Percentiles rank a stretch among this genome's conserved stretches.
phyloP scores from a whole-genome alignment of 1,140 invertebrate species.

The Luehdorfia chinensis region DNA sequence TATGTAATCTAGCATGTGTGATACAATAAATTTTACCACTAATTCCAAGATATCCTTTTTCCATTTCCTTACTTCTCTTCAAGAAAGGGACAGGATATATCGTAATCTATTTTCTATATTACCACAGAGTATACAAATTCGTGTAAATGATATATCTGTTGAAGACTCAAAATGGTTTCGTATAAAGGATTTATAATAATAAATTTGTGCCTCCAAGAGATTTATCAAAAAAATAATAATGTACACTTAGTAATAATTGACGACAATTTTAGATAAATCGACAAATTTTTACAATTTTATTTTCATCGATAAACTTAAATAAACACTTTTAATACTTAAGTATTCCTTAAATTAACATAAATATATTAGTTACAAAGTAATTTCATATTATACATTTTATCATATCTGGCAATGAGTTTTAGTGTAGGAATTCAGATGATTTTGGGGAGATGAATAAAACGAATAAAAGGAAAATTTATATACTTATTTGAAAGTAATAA shows the following conservation, averaged over 20 bases:
- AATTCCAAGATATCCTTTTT: neutral
- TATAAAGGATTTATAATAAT: constrained; percentile 2
- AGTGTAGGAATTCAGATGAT: no score
- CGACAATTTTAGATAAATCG: constrained; percentile 17
- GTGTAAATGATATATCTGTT: constrained; percentile 41
- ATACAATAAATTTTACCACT: no score
- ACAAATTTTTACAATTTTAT: constrained; percentile 4
- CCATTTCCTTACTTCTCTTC: neutral
- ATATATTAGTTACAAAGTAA: no score
- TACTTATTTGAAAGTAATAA: no score
- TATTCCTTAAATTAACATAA: no score
- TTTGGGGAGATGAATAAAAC: no score
- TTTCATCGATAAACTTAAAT: no score
- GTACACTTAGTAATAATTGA: constrained; percentile 17
- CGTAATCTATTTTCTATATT: neutral
- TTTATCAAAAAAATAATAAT: constrained; percentile 39
- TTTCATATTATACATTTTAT: no score
- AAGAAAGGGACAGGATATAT: constrained; percentile 14
- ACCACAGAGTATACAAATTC: constrained; percentile 19
- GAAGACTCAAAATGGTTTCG: constrained; percentile 42
- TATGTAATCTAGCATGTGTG: no score
- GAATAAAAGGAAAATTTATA: no score
- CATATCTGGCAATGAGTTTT: no score
- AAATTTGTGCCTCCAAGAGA: constrained; percentile 53
- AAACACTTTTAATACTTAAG: no score